phyloP scores from a whole-genome alignment of 1,140 invertebrate genomes.

The Asobara japonica region DNA sequence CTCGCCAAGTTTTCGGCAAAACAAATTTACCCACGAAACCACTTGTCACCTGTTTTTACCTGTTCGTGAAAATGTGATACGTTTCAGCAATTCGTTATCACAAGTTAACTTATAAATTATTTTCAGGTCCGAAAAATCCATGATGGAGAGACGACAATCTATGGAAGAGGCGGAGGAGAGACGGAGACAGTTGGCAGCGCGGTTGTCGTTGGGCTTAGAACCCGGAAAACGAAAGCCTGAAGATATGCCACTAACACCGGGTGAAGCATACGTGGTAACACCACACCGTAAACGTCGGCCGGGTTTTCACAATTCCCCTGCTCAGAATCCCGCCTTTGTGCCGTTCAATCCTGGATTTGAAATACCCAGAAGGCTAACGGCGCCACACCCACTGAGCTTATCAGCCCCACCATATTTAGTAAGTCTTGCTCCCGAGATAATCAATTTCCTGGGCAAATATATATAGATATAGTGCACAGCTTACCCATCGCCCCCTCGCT shows the following conservation, averaged over 20 bases:
- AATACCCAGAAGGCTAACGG: conserved; percentile 64
- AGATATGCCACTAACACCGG: conserved; percentile 62
- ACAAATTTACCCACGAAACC: no score
- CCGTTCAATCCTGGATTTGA: conserved; percentile 71
- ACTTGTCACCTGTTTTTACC: no score
- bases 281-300: conserved; percentile 84
- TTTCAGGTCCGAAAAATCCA: conserved; percentile 51
- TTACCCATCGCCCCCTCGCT: no score
- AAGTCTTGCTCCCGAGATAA: conserved; percentile 34
- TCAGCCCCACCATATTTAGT: conserved; percentile 77
- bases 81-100: no score
- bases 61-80: no score
- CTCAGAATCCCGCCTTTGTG: conserved; percentile 85
- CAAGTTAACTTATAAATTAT: no score
- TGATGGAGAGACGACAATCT: conserved; percentile 61
- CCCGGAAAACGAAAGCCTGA: conserved; percentile 62
- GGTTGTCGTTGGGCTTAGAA: conserved; percentile 59
- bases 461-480: no score
- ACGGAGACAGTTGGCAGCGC: conserved; percentile 58
- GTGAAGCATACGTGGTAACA: conserved; percentile 79
- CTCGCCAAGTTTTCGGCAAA: no score
- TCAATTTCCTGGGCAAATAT: no score
- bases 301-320: conserved; percentile 85
- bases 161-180: conserved; percentile 64
- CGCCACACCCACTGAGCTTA: conserved; percentile 73